Evolutionary conservation across 2,797 vertebrate genomes (phyloP).

Genomic region (Falco cherrug): DNA sequence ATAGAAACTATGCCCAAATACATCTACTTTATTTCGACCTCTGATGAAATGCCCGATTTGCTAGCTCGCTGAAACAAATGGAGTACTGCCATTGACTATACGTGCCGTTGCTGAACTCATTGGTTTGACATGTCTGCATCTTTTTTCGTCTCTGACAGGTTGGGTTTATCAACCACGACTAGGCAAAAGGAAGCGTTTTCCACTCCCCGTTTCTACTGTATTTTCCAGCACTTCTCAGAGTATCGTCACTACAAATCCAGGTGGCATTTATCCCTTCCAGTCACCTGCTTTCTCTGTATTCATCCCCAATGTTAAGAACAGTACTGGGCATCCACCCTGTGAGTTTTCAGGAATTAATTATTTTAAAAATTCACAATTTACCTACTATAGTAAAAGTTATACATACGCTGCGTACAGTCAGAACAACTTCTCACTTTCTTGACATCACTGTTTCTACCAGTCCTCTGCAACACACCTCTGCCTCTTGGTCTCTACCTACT

Average conservation of each 20-base stretch:
- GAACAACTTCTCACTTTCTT: neutral
- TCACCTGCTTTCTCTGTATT: constrained; percentile 71
- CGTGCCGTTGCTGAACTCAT: neutral
- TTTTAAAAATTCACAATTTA: neutral
- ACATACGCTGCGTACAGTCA: neutral
- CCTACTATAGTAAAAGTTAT: neutral
- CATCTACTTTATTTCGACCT: neutral
- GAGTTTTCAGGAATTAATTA: constrained; percentile 67
- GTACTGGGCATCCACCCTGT: constrained; percentile 74
- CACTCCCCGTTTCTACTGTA: constrained; percentile 56
- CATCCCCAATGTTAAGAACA: constrained; percentile 67
- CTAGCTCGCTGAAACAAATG: neutral
- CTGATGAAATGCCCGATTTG: neutral
- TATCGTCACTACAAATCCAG: constrained; percentile 66
- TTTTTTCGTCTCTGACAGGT: constrained; percentile 69
- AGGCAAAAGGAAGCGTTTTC: constrained; percentile 76
- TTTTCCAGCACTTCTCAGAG: constrained; percentile 55
- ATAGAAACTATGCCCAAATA: neutral
- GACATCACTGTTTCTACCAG: neutral
- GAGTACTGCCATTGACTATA: neutral
- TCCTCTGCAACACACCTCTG: neutral
- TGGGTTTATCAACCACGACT: constrained; percentile 84
- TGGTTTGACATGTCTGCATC: neutral
- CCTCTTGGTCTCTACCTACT: neutral
- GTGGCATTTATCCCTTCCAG: constrained; percentile 63